Base-by-base conservation (phyloP, 2,797 vertebrate species). In the Pangasius krempfi region DNA sequence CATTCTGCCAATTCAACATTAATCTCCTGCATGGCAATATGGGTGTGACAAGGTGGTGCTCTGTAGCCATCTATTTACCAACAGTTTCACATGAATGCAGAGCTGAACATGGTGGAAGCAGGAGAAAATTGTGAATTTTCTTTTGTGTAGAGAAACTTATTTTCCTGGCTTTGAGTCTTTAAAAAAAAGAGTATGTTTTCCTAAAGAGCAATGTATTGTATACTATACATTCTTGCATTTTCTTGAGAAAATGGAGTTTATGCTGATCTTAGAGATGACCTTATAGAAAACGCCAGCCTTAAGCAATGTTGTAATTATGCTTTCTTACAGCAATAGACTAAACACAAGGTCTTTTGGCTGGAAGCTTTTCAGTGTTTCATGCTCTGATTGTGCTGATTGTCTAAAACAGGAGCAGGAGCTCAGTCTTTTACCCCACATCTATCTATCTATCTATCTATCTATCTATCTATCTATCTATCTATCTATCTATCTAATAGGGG, bases 251-350 rank as follows among this genome's bases (percentile, higher is more conserved):
- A 52, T 52, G 75, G 47, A 50, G 27, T 7, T 14, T 30, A 79
- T 79, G n/a, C 18, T 22, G 54, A 62, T 64, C 37, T 62, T 0
- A 82, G 37, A 62, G 56, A 82, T 82, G 56, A 60, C 37, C 80
- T 60, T 37, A 82, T 22, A 60, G 37, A 44, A 79, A 7, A 22
- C 27, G 22, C 52, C 30, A 37, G 52, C 52, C 52, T 58, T 58
- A 80, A 56, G 76, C 50, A 54, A 80, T 80, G 52, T 80, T 56
- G 18, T 18, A 56, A 22, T 80, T 80, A 56, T 80, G 18, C 50
- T 30, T 56, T 80, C 14, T 80, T 80, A 20, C 16, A 80, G n/a
- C 78, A 56, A 56, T 12, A 56, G 52, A 20, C 52, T 80, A 80
- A 80, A 80, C 52, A 78, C 73, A 79, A 30, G 20, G n/a, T 3